Evolutionary conservation across 2,113 vertebrate species (phyloP).

Genomic region (Grammomys surdaster): DNA sequence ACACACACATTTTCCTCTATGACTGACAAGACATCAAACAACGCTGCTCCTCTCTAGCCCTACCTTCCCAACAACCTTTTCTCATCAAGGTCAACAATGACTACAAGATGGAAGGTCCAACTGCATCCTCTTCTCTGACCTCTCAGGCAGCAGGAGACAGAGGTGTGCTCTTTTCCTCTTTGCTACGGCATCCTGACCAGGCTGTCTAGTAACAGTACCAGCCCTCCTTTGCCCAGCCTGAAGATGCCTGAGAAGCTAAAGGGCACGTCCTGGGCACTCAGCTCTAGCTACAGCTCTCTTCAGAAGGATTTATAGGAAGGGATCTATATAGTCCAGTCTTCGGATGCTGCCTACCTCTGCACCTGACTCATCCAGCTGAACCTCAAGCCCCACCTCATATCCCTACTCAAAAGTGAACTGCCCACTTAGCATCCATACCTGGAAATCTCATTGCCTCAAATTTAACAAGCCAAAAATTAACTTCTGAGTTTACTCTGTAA

Average conservation of each 20-base stretch:
- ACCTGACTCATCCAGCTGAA: background rate
- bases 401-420: background rate
- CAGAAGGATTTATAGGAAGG: background rate
- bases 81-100: background rate
- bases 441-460: background rate
- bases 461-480: background rate
- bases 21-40: background rate
- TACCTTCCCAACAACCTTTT: background rate
- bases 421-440: background rate
- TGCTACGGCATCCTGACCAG: background rate
- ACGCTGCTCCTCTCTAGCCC: background rate
- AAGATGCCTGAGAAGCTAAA: background rate
- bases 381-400: background rate
- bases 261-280: background rate
- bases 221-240: background rate
- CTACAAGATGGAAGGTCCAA: background rate
- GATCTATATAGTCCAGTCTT: background rate
- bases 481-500: slow-evolving; percentile 4
- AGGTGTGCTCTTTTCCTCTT: background rate
- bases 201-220: background rate
- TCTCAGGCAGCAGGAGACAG: background rate
- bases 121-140: background rate
- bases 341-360: background rate
- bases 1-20: background rate
- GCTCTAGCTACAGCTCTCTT: background rate